Conservation (phyloP, 2,113 vertebrate species). For the Rhinogobius similis region DNA sequence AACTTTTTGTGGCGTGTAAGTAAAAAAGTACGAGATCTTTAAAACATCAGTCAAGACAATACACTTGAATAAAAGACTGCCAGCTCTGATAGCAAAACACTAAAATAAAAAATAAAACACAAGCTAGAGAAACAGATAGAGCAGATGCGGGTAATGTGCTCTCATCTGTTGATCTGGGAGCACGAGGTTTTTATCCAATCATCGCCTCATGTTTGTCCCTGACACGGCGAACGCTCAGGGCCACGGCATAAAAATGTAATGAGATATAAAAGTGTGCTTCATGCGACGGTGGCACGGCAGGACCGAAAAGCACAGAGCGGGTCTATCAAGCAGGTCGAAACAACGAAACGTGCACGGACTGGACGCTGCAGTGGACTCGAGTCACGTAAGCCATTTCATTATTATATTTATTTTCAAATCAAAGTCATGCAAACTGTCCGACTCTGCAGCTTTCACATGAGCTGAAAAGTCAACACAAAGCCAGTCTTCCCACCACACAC, state of each 20-base stretch:
- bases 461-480: not conserved
- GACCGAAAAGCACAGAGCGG: conserved; percentile 7
- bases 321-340: not conserved
- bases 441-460: not conserved
- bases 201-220: conserved; percentile 25
- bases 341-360: not conserved
- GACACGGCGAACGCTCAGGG: conserved; percentile 17
- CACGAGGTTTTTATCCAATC: conserved; percentile 33
- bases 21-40: too few species aligned
- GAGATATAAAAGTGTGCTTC: conserved; percentile 12
- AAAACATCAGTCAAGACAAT: too few species aligned
- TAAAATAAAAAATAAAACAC: too few species aligned
- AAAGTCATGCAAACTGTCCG: not conserved
- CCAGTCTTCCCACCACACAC: not conserved
- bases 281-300: conserved; percentile 7
- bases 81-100: too few species aligned
- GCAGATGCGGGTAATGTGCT: conserved; percentile 1
- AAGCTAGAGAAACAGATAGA: not conserved
- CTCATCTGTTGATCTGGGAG: conserved; percentile 38
- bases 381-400: too few species aligned
- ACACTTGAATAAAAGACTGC: too few species aligned
- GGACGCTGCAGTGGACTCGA: too few species aligned
- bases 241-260: not conserved
- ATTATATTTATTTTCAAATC: not conserved
- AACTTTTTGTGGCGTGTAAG: too few species aligned